Percentiles rank a stretch among this genome's conserved stretches.
phyloP scores from a whole-genome alignment of 2,888 invertebrate species.

The Iselma pallidipennis region DNA sequence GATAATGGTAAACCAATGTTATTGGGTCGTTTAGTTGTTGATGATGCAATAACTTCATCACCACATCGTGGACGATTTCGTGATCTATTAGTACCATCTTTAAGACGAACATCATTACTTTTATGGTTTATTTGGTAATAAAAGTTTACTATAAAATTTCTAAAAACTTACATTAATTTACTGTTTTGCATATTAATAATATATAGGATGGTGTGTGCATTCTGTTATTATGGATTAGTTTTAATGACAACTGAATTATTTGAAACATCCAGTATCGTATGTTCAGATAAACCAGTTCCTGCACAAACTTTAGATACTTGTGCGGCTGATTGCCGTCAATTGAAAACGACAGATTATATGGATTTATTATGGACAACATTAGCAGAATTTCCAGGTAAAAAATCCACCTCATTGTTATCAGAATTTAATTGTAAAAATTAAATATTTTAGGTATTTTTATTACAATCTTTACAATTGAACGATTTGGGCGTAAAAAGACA shows the following conservation, averaged over 20 bases:
- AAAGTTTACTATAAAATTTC: constrained; percentile 14
- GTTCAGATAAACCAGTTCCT: constrained; percentile 44
- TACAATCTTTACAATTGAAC: constrained; percentile 87
- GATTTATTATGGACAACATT: constrained; percentile 92
- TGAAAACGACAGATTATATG: constrained; percentile 87
- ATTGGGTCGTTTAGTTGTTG: constrained; percentile 80
- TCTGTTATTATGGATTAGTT: constrained; percentile 94
- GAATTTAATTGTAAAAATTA: constrained; percentile 7
- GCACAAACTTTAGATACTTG: constrained; percentile 58
- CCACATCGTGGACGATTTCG: constrained; percentile 69
- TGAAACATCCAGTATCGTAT: constrained; percentile 62
- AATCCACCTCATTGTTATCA: constrained; percentile 2
- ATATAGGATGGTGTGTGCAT: constrained; percentile 86
- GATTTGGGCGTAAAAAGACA: constrained; percentile 86
- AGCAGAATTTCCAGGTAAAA: constrained; percentile 87
- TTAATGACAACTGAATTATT: constrained; percentile 93
- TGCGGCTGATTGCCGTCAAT: constrained; percentile 69
- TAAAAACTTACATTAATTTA: no score
- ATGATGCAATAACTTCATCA: constrained; percentile 65
- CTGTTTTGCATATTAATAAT: no score
- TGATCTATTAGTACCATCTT: constrained; percentile 77
- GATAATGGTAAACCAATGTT: constrained; percentile 91
- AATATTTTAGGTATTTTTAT: constrained; percentile 77
- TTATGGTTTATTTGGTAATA: constrained; percentile 91
- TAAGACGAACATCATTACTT: constrained; percentile 81